Evolutionary conservation across 2,113 vertebrate genomes (phyloP).

Genomic region (Argyrosomus japonicus): DNA sequence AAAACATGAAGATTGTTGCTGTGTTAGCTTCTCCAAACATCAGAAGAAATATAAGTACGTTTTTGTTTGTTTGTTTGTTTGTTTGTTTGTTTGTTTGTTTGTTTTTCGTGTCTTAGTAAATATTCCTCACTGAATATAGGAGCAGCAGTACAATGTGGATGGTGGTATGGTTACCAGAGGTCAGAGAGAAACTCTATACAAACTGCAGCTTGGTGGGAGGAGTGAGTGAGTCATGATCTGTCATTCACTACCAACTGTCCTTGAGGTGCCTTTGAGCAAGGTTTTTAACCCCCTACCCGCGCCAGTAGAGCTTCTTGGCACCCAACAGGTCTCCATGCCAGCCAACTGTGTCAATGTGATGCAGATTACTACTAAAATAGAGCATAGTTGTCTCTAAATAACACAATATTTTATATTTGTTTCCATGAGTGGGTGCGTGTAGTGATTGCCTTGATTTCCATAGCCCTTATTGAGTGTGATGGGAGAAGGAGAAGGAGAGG

Average conservation of each 20-base stretch:
- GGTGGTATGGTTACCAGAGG: neutral
- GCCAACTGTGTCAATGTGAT: neutral
- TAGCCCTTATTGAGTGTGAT: neutral
- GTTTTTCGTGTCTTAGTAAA: too few species aligned
- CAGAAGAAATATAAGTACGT: neutral
- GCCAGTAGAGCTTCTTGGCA: neutral
- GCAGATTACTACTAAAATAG: neutral
- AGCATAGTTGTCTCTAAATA: neutral
- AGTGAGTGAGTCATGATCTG: neutral
- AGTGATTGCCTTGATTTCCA: slow-evolving; percentile 10
- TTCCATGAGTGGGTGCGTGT: neutral
- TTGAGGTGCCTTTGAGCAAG: slow-evolving; percentile 20
- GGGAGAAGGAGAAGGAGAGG: too few species aligned
- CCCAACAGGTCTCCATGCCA: neutral
- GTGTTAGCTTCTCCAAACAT: neutral
- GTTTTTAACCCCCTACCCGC: neutral
- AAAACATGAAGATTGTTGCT: neutral
- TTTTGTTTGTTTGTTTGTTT: too few species aligned
- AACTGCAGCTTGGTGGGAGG: neutral
- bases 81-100: too few species aligned
- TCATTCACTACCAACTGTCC: slow-evolving; percentile 7
- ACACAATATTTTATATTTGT: neutral
- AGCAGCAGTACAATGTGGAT: neutral
- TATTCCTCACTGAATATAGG: neutral
- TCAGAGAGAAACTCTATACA: slow-evolving; percentile 1